phyloP scores from a whole-genome alignment of 2,113 vertebrate species.

The Connochaetes taurinus region DNA sequence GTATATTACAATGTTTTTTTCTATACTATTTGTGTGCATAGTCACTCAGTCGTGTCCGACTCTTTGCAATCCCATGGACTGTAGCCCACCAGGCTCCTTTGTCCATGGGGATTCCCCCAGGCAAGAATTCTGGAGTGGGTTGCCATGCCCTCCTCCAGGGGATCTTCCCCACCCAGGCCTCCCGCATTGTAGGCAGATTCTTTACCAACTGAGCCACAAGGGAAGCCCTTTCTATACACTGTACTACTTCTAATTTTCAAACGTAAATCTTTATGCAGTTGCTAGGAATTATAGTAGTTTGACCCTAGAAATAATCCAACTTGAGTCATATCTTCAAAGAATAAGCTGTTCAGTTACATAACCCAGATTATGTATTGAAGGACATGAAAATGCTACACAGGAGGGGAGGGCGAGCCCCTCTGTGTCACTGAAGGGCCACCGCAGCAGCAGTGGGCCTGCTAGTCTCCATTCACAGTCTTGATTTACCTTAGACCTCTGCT shows the following conservation, averaged over 20 bases:
- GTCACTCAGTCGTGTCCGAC: not conserved
- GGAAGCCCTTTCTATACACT: not conserved
- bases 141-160: not conserved
- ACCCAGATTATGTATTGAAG: not conserved
- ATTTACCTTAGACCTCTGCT: not conserved
- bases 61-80: not conserved
- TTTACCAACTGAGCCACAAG: not conserved
- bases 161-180: not conserved
- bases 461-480: not conserved
- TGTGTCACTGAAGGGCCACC: not conserved
- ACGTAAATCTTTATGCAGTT: not conserved
- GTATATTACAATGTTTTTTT: not conserved
- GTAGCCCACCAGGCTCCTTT: not conserved
- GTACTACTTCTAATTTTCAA: not conserved
- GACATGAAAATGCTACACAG: not conserved
- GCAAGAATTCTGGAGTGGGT: not conserved
- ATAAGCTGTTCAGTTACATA: not conserved
- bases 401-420: not conserved
- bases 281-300: not conserved
- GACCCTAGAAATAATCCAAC: not conserved
- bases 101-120: not conserved
- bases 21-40: not conserved
- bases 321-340: not conserved
- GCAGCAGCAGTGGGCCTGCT: not conserved
- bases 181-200: not conserved